Conservation (phyloP, 2,888 invertebrate species). For the Lacanobia wlatinum region DNA sequence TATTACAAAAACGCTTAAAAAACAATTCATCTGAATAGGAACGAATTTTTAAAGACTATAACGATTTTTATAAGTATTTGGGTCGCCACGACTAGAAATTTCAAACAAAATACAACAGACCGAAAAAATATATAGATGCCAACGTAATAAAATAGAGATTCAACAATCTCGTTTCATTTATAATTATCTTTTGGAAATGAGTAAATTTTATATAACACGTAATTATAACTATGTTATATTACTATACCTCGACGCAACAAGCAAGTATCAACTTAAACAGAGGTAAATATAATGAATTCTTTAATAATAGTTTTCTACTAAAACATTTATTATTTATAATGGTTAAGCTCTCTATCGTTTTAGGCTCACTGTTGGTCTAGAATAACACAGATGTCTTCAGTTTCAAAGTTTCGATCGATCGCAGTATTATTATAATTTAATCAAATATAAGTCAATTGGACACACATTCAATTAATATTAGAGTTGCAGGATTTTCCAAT, state of each 20-base stretch:
- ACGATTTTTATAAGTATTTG: slow-evolving; percentile 83
- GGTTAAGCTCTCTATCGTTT: slow-evolving; percentile 89
- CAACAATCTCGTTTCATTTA: slow-evolving; percentile 66
- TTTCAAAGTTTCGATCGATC: slow-evolving; percentile 49
- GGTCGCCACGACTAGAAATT: slow-evolving; percentile 88
- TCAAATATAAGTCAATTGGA: slow-evolving; percentile 37
- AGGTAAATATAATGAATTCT: slow-evolving; percentile 88
- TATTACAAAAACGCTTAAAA: slow-evolving; percentile 73
- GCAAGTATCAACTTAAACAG: slow-evolving; percentile 88
- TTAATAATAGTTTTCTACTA: slow-evolving; percentile 86
- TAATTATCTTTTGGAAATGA: slow-evolving; percentile 72
- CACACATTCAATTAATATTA: slow-evolving; percentile 65
- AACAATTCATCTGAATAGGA: slow-evolving; percentile 80
- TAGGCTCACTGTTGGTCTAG: slow-evolving; percentile 87
- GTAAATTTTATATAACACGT: slow-evolving; percentile 76
- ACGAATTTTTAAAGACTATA: slow-evolving; percentile 81
- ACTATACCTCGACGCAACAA: slow-evolving; percentile 84
- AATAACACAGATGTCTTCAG: slow-evolving; percentile 82
- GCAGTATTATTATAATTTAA: slow-evolving; percentile 15
- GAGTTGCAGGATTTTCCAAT: slow-evolving; percentile 77
- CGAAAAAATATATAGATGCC: slow-evolving; percentile 74
- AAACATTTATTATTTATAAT: slow-evolving; percentile 87
- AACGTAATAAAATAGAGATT: slow-evolving; percentile 80
- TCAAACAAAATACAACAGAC: slow-evolving; percentile 77
- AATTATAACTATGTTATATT: slow-evolving; percentile 83